Base-by-base conservation (phyloP, 1,140 invertebrate species). In the Popillia japonica region DNA sequence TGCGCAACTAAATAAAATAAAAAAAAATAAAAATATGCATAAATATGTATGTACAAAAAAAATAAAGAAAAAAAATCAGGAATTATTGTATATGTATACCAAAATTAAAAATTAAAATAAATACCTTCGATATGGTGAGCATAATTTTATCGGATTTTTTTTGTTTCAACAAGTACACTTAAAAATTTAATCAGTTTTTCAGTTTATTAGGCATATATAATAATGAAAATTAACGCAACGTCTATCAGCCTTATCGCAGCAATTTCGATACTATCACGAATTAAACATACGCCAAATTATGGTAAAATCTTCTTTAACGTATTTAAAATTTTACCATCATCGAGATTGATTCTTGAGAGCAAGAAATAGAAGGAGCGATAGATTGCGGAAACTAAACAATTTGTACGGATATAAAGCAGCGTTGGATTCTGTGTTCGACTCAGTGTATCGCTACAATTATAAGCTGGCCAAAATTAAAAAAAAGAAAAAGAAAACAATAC, bases 21-120 rank as follows among this genome's bases (percentile, higher is more conserved):
- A 8, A 8, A 68, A 68, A 34, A 68, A 6, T 11, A 68, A 68
- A 23, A 22, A 68, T 4, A 34, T 34, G 27, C 4, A 34, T 34
- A 68, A 27, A 27, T 7, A 68, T 11, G 27, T 68, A 68, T 68
- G 22, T 68, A 68, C 61, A 68, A 34, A 9, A 6, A 34, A 68
- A 68, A 9, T 10, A 34, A 68, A 68, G 10, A 22, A 68, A 68
- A 68, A 27, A 68, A 27, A 34, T 17, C 7, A 34, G 8, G 27
- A 68, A 68, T 68, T 68, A 68, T 68, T 68, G 27, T 68, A 68
- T 68, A 68, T 22, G 27, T 68, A 68, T 22, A 68, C 61, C 61
- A 68, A 68, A 68, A 68, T 10, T 27, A 68, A 68, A 22, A 68
- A 3, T 34, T 2, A 34, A 34, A 68, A 27, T 27, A 68, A 68